Conservation (phyloP, 2,113 vertebrate genomes). For the Pelmatolapia mariae region DNA sequence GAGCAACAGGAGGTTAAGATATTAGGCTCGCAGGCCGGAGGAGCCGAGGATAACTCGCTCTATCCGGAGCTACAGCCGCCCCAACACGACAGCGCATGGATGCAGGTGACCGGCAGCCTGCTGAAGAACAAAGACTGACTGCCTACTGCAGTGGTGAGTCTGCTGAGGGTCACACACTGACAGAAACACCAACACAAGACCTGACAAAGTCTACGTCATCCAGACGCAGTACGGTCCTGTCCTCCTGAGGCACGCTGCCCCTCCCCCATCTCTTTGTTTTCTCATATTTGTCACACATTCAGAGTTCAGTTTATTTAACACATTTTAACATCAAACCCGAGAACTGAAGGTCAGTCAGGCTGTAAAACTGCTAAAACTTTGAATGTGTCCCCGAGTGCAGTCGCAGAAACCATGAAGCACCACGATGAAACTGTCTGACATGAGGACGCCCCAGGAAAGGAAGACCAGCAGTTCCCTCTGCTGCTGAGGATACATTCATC, state of each 20-base stretch:
- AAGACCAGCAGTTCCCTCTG: background rate
- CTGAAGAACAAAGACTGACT: too few species aligned
- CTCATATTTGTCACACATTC: background rate
- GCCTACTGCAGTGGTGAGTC: background rate
- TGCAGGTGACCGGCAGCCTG: background rate
- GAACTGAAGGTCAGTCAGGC: background rate
- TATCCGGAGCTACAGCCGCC: background rate
- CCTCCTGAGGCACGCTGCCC: background rate
- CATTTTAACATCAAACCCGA: background rate
- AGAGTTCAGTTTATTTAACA: background rate
- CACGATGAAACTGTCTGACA: background rate
- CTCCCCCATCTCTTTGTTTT: rapidly evolving
- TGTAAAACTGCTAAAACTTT: background rate
- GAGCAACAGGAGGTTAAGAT: background rate
- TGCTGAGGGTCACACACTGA: background rate
- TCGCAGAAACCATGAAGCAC: background rate
- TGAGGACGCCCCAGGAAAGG: background rate
- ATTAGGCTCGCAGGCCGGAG: background rate
- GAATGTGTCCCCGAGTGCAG: background rate
- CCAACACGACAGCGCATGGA: background rate
- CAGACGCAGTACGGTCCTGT: background rate
- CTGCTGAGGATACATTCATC: background rate
- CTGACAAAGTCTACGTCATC: background rate
- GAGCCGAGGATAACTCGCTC: background rate
- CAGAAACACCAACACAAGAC: background rate